These are phyloP conservation scores for Biston betularia DNA, from an alignment of 2,888 invertebrate species.

Conservation along the genomic window DNA sequence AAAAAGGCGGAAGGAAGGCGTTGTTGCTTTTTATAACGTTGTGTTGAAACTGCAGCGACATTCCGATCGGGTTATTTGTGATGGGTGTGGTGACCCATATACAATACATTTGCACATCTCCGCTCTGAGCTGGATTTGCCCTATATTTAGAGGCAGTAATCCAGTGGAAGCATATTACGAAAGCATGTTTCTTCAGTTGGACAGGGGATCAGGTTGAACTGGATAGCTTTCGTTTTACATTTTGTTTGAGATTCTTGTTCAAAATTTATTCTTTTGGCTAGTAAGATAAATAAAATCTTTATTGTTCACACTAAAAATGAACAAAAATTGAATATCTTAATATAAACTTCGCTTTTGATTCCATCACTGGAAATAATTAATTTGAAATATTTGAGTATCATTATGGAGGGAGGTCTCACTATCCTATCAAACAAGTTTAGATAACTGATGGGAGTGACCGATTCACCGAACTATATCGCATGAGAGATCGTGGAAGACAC, in stretches of 20 bases:
- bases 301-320: too few species aligned
- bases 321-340: too few species aligned
- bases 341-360: too few species aligned
- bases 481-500: too few species aligned
- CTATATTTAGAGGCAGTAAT: slow-evolving; percentile 75
- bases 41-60: slow-evolving; percentile 65
- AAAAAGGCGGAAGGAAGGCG: slow-evolving; percentile 27
- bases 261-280: too few species aligned
- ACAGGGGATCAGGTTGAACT: slow-evolving; percentile 3
- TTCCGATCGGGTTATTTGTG: slow-evolving; percentile 69
- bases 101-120: slow-evolving; percentile 71
- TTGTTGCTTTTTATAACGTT: slow-evolving; percentile 42
- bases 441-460: too few species aligned
- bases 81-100: slow-evolving; percentile 64
- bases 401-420: too few species aligned
- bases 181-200: slow-evolving; percentile 51
- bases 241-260: background rate
- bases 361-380: too few species aligned
- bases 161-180: slow-evolving; percentile 65
- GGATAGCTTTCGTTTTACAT: background rate
- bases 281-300: too few species aligned
- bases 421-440: too few species aligned
- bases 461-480: too few species aligned
- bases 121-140: slow-evolving; percentile 62
- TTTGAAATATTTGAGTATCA: too few species aligned